Conservation (phyloP, 2,888 invertebrate genomes). For the Acrocyrtus sp. region DNA sequence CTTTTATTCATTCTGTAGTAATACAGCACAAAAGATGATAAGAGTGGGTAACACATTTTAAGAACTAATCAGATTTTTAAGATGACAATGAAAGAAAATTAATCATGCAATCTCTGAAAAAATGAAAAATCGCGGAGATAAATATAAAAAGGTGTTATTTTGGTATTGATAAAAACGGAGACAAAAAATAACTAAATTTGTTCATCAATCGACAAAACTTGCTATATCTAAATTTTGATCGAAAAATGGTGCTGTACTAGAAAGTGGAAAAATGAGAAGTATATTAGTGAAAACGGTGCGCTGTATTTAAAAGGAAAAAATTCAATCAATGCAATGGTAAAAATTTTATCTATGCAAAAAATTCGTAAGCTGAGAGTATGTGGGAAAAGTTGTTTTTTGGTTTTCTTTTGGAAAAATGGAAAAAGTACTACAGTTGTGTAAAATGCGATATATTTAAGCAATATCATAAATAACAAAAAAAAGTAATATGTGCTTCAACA, state of each 20-base stretch:
- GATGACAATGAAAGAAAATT: constrained; percentile 20
- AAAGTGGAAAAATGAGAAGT: constrained; percentile 26
- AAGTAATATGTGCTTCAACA: constrained; percentile 46
- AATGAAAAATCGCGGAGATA: constrained; percentile 10
- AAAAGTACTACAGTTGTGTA: constrained; percentile 8
- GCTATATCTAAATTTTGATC: constrained; percentile 25
- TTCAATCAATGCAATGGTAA: constrained; percentile 24
- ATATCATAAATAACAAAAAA: constrained; percentile 39
- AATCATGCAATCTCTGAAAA: background rate
- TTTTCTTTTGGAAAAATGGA: constrained; percentile 1
- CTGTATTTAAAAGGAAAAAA: constrained; percentile 32
- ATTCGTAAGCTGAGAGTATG: constrained; percentile 17
- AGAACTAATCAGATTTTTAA: constrained; percentile 32
- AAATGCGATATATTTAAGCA: constrained; percentile 8
- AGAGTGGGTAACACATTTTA: constrained; percentile 20
- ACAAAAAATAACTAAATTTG: constrained; percentile 19
- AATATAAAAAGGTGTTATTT: constrained; percentile 33
- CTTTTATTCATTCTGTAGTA: background rate
- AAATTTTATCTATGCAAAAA: constrained; percentile 25
- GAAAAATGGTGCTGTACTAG: constrained; percentile 44
- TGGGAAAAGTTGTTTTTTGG: constrained; percentile 8
- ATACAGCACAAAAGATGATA: constrained; percentile 12
- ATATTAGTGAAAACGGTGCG: constrained; percentile 49
- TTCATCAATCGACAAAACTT: constrained; percentile 36
- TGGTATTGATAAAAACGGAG: constrained; percentile 19